Base-by-base conservation (phyloP, 2,888 invertebrate species). In the Hirtodrosophila histrioides region DNA sequence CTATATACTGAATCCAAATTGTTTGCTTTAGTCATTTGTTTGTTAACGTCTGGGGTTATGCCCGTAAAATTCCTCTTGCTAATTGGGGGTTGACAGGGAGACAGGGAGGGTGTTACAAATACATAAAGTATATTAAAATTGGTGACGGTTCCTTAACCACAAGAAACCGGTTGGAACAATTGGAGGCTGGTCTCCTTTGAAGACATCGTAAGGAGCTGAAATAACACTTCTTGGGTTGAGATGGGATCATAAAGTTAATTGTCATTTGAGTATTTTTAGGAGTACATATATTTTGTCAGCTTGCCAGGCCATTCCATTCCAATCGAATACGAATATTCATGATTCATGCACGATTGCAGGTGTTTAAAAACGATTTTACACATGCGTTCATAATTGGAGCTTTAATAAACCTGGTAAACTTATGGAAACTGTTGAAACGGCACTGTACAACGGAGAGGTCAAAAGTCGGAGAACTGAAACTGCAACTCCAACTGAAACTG, bases 321-420 rank as follows among this genome's bases (percentile, higher is more conserved):
- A 27, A 27, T 27, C 27, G 41, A 10, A 23, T 17, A n/a, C 11
- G 11, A n/a, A 37, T 10, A 17, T 24, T n/a, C 23, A 24, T 41
- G 41, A 41, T 41, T 41, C 41, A 41, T 24, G 23, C 41, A 23
- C n/a, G 10, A 41, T 41, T 24, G 41, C 41, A 41, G 41, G 41
- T 41, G 41, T 41, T 24, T 41, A 12, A 23, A 41, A 41, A 8
- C 17, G 23, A 24, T 41, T 11, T 31, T 31, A 31, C 9, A 31
- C 31, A 31, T 31, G 31, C 31, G 8, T 31, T 31, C 0, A 8
- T 31, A 31, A 31, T 31, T 31, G 9, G 9, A 31, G 31, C 9
- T 7, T 7, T 31, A 31, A 31, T 6, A 31, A 9, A 31, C 3
- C 31, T 31, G 31, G 9, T 31, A 3, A 31, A 31, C 9, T 31